Percentiles rank a stretch among this genome's conserved stretches.
Evolutionary conservation across 2,797 vertebrate genomes (phyloP).

Genomic region (Orestias chungarensis): DNA sequence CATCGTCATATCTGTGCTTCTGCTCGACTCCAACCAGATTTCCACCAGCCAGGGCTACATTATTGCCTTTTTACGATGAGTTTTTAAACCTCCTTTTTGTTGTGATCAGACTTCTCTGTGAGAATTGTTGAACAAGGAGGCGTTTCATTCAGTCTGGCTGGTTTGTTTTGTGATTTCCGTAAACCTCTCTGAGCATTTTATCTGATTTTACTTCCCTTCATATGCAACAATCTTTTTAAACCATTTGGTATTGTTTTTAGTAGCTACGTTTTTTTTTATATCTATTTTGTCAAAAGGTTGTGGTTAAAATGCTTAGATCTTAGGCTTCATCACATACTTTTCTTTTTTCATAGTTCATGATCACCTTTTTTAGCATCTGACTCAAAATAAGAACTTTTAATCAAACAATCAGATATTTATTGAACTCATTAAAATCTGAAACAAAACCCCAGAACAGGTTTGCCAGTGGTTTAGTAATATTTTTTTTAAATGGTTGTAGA

Average conservation of each 20-base stretch:
- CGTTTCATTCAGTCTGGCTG: too few species aligned
- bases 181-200: too few species aligned
- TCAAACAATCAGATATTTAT: background rate
- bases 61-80: background rate
- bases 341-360: background rate
- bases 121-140: too few species aligned
- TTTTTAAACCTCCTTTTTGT: too few species aligned
- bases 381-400: background rate
- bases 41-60: background rate
- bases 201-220: too few species aligned
- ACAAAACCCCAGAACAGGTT: too few species aligned
- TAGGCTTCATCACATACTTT: background rate
- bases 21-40: background rate
- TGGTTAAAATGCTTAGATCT: background rate
- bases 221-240: too few species aligned
- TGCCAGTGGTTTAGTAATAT: background rate
- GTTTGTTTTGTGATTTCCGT: too few species aligned
- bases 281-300: background rate
- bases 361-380: background rate
- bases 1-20: background rate
- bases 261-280: background rate
- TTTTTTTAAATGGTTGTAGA: background rate
- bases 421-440: too few species aligned
- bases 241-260: background rate
- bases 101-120: too few species aligned